Base-by-base conservation (phyloP, 2,888 invertebrate genomes). In the Minunthozetes semirufus region DNA sequence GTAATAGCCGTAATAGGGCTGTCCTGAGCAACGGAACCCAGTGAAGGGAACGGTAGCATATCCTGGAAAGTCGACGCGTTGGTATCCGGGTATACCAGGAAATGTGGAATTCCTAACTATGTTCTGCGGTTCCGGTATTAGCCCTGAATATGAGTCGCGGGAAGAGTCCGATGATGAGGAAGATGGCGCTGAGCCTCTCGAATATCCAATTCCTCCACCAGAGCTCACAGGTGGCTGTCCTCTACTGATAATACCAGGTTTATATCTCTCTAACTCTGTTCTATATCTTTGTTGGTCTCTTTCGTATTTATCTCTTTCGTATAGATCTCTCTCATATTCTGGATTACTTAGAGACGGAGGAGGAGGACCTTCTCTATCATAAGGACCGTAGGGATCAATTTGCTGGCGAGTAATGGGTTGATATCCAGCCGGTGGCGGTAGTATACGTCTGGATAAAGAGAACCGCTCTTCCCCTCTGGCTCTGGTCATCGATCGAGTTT, bases 41-140 rank as follows among this genome's bases (percentile, higher is more conserved):
- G 76, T 76, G 38, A 56, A 72, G 8, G 76, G 76, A 46, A 73
- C 27, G 0, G 76, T 77, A 22, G 75, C 75, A 56, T 74, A 76
- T 8, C 74, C 72, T 0, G 76, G 76, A 63, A 71, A 76, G 48
- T 76, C 76, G 27, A 13, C n/a, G 13, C 75, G 0, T 27, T 53
- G 48, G 15, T 29, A 75, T 15, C 75, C 75, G 25, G 75, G 75
- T 56, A 75, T 53, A n/a, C 75, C 75, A 27, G 70, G 27, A 72
- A 46, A 75, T 13, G 75, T 71, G 0, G 75, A 75, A 19, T 75
- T 75, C n/a, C 72, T 70, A 9, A 70, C 68, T 9, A 48, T n/a
- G 4, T 19, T 59, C 33, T 63, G 42, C n/a, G 75, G 38, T 15
- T 63, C 70, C 9, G 53, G 75, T 56, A 71, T 75, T 13, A 75